Evolutionary conservation across 2,888 invertebrate species (phyloP), one percentile per base, ranked within the genome.

Genomic region (Eugnorisma glareosa): DNA sequence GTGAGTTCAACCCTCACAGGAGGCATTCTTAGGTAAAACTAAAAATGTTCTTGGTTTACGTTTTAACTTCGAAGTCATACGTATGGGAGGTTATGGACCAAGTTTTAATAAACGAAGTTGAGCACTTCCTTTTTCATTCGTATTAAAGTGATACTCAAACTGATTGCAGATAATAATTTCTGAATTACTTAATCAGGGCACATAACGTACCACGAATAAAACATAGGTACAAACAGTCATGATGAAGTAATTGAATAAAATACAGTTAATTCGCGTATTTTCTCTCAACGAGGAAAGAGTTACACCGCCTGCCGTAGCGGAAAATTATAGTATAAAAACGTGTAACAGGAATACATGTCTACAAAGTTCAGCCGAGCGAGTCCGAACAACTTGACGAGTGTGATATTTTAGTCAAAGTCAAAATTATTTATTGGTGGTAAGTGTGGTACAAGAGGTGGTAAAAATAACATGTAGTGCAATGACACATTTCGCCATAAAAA

Each of bases 1-100:
- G 98, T 98, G 98, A 98, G 98, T 98, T 98, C 98, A 98, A 98
- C 98, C 98, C 98, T 98, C 98, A 98, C 98, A 98, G 98, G 98
- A 98, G 98, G 98, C 98, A 98, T 88, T 40, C 1, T 6, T 15
- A 15, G 2, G 6, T 15, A 5, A 37, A 0, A 1, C 43, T 54
- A 0, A 3, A 13, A 15, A 15, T 2, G 0, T 5, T n/a, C 15
- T n/a, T n/a, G n/a, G n/a, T n/a, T n/a, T n/a, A n/a, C n/a, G n/a
- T n/a, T n/a, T n/a, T n/a, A n/a, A n/a, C n/a, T n/a, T n/a, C n/a
- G n/a, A n/a, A n/a, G n/a, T n/a, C 11, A 54, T n/a, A 54, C 13
- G 54, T 11, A n/a, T 54, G 45, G 7, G 6, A 48, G 45, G 18
- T 48, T 48, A 48, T 21, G 6, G 24, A 4, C 13, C 54, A n/a